Percentiles rank a stretch among this genome's conserved stretches.
Evolutionary conservation across 1,140 invertebrate genomes (phyloP).

Genomic region (Patella vulgata): DNA sequence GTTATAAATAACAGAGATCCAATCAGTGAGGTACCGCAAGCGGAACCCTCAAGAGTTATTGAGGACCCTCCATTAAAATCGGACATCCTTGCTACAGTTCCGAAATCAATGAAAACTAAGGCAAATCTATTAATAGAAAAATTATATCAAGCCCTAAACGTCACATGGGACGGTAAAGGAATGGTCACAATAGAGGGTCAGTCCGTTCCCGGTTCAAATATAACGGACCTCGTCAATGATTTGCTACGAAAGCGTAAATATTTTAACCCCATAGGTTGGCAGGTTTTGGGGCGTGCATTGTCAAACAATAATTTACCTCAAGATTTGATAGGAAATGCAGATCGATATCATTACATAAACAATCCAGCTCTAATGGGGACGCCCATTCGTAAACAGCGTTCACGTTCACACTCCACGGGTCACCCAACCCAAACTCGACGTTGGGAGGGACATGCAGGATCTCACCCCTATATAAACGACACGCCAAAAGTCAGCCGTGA

Average conservation of each 20-base stretch:
- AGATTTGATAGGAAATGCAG: no score
- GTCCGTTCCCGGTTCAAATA: slow-evolving; percentile 2
- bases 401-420: slow-evolving; percentile 5
- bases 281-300: neutral
- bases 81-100: slow-evolving; percentile 9
- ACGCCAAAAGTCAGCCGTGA: no score
- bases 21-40: neutral
- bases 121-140: slow-evolving; percentile 7
- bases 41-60: neutral
- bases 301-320: neutral
- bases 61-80: neutral
- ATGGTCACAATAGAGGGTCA: neutral
- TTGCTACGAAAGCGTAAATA: slow-evolving; percentile 6
- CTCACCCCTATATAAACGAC: no score
- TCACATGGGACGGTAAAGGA: slow-evolving; percentile 8
- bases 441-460: neutral
- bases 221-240: slow-evolving; percentile 5
- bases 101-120: slow-evolving; percentile 9
- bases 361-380: no score
- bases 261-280: neutral
- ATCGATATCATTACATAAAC: no score
- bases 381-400: no score
- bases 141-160: neutral
- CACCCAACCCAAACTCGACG: neutral
- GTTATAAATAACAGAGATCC: no score